Conservation (phyloP, 2,113 vertebrate genomes). For the Cricetomys ansorgei region DNA sequence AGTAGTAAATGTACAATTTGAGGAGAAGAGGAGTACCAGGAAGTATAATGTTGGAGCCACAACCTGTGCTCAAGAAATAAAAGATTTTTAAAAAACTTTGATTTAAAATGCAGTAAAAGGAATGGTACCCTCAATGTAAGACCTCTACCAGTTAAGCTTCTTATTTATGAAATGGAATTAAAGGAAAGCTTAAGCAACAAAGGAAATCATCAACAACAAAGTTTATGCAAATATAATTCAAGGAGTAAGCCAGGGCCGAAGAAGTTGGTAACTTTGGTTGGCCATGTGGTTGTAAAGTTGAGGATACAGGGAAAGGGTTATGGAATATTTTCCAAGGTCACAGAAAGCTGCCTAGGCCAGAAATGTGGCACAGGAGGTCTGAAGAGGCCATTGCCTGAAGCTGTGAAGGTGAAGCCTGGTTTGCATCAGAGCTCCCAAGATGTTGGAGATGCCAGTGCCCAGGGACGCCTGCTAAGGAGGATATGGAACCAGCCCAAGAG, state of each 20-base stretch:
- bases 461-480: neutral
- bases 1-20: neutral
- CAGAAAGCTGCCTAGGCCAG: neutral
- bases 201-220: neutral
- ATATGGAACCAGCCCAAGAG: neutral
- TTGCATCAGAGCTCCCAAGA: neutral
- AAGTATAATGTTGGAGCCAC: neutral
- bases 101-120: neutral
- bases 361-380: neutral
- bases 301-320: neutral
- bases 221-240: neutral
- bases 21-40: neutral
- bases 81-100: neutral
- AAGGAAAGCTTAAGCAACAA: neutral
- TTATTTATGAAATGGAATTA: neutral
- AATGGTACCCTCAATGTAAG: neutral
- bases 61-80: neutral
- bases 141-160: neutral
- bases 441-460: neutral
- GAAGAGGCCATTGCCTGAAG: neutral
- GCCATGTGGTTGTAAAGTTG: neutral
- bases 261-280: neutral
- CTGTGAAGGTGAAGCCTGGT: neutral
- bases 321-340: neutral
- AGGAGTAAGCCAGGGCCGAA: neutral